Base-by-base conservation (phyloP, 2,797 vertebrate genomes). In the Neosilurus hyrtlii region DNA sequence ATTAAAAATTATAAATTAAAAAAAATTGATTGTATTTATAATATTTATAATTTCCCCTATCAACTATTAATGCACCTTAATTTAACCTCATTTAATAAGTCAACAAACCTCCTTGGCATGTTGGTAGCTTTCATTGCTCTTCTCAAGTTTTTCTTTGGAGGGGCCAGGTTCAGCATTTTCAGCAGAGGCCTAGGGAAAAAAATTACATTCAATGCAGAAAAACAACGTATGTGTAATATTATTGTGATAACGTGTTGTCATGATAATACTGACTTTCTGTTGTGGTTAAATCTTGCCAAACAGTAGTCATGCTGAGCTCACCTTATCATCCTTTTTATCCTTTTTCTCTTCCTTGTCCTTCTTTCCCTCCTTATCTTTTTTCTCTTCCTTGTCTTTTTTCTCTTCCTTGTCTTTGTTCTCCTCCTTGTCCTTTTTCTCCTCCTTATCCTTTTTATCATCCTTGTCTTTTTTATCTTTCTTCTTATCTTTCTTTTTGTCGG, bases 61-160 rank as follows among this genome's bases (percentile, higher is more conserved):
- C 54, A 72, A 56, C 18, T 14, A 22, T 14, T 18, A 77, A 4
- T 51, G 75, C 3, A 77, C 10, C 8, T 62, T 49, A 61, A 24
- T 59, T 71, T 6, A 80, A 15, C 22, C 9, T 26, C 35, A n/a
- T 20, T n/a, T n/a, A 43, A 20, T 22, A 51, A 51, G 18, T 68
- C n/a, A 67, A 80, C 77, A 66, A 87, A 96, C 96, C 94, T 97
- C 96, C 91, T 96, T 99, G 85, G 98, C 96, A 81, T 95, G 94
- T 92, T 97, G 95, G 88, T 99, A 99, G 93, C 95, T 99, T 91
- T 99, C 97, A 0, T 96, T 98, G 92, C 95, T 96, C 88, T 96
- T 98, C 86, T 96, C 96, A 82, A 82, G 63, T 83, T 92, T 94
- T 77, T 93, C 92, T 76, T 93, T 95, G 87, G 92, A 93, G 3